Evolutionary conservation across 1,140 invertebrate species (phyloP), one percentile per base, ranked within the genome.

Genomic region (Temnothorax nylanderi): DNA sequence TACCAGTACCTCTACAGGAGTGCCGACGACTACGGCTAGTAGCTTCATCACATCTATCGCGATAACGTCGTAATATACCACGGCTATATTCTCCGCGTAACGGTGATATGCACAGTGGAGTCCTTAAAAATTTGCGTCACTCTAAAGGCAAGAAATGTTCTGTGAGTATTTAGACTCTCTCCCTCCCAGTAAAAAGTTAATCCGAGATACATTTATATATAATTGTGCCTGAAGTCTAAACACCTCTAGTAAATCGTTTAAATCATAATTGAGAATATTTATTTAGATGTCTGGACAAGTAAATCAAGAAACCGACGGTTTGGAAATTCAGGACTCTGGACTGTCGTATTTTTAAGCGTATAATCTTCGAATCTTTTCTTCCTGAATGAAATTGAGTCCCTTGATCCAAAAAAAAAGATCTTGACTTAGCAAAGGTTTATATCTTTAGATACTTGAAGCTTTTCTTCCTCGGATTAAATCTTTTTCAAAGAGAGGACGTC

Each of bases 1-100:
- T 60, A 82, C 74, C 41, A 67, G 32, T 62, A 84, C 41, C 69
- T 74, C 60, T 69, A 75, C 41, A 18, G 56, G 51, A 58, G 13
- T 82, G 72, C 69, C 34, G 67, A 82, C 21, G 26, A 13, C 41
- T 62, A 32, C 8, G 13, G 8, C 41, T 60, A 74, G 80, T 84
- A 84, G 54, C 41, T 49, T 75, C 69, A 62, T 84, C 26, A 60
- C 54, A 60, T 4, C 4, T 81, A 44, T 81, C 47, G 49, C 64
- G 64, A 56, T 44, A 71, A 84, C 54, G 18, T 60, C 41, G 54
- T 21, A 21, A 47, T n/a, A 54, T 21, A 56, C 3, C 7, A 10
- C 8, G 11, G 8, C 6, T n/a, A 13, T 18, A 13, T 44, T 6
- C 2, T 49, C 7, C 32, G 44, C n/a, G n/a, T 26, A 41, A 65